phyloP scores from a whole-genome alignment of 2,888 invertebrate genomes.

The Amphipoea oculea region DNA sequence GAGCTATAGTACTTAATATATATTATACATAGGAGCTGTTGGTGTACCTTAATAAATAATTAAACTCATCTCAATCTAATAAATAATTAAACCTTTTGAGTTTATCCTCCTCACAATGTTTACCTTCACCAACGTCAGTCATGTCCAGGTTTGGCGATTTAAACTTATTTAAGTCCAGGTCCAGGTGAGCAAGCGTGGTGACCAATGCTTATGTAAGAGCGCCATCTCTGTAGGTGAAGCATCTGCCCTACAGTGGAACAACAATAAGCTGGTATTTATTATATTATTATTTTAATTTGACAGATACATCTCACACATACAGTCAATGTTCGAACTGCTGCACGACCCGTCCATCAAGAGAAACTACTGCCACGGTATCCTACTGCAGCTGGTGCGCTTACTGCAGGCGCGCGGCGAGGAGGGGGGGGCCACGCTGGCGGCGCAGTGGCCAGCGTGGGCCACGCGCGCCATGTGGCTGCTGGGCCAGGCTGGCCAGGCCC shows the following conservation, averaged over 20 bases:
- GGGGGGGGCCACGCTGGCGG: conserved; percentile 51
- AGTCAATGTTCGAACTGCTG: conserved; percentile 70
- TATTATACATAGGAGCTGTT: no score
- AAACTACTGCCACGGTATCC: conserved; percentile 92
- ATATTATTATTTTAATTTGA: neutral
- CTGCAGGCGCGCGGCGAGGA: conserved; percentile 74
- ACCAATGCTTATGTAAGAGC: neutral
- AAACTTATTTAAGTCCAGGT: no score
- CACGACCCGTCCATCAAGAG: conserved; percentile 76
- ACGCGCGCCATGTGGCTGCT: conserved; percentile 71
- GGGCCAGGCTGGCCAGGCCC: neutral
- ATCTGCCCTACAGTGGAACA: neutral
- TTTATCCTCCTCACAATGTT: no score
- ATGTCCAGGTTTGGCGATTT: no score
- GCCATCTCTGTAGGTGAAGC: neutral
- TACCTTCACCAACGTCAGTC: no score
- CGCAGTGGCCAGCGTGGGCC: conserved; percentile 23
- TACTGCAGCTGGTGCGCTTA: conserved; percentile 89
- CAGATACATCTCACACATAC: conserved; percentile 69
- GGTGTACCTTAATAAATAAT: no score
- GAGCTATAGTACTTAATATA: no score
- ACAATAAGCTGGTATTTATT: neutral
- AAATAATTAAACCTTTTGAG: no score
- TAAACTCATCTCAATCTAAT: no score
- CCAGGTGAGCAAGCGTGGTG: neutral